Evolutionary conservation across 2,888 invertebrate genomes (phyloP).

Genomic region (Alloscopus bannaensis): DNA sequence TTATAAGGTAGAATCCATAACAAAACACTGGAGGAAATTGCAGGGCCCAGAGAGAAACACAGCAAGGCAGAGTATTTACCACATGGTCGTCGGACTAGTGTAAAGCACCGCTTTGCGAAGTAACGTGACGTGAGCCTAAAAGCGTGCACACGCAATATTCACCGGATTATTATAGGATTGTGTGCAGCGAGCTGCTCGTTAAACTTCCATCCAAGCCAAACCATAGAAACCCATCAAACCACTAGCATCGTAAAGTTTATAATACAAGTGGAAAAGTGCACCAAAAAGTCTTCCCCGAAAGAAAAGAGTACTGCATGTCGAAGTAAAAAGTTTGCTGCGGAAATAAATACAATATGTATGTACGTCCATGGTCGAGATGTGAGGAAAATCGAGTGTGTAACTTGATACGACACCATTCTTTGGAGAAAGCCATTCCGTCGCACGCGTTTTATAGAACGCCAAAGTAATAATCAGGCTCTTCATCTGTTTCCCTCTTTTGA

Average conservation of each 20-base stretch:
- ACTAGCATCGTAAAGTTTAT: slow-evolving; percentile 24
- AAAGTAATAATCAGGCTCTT: slow-evolving; percentile 64
- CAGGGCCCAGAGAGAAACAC: not conserved
- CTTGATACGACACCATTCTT: too few species aligned
- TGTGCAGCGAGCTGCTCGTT: too few species aligned
- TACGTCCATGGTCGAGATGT: too few species aligned
- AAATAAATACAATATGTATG: too few species aligned
- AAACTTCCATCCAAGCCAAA: too few species aligned
- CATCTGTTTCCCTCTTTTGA: slow-evolving; percentile 61
- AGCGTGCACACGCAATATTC: slow-evolving; percentile 40
- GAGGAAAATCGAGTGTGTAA: not conserved
- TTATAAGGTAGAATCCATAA: not conserved
- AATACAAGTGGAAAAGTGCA: slow-evolving; percentile 50
- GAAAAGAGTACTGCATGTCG: too few species aligned
- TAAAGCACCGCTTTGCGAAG: not conserved
- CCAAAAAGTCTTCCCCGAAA: too few species aligned
- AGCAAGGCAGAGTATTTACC: not conserved
- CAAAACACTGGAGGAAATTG: slow-evolving; percentile 1
- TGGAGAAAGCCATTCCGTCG: slow-evolving; percentile 1
- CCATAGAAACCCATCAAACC: not conserved
- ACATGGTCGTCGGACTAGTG: not conserved
- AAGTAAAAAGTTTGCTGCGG: too few species aligned
- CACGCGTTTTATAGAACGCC: too few species aligned
- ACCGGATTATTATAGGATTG: slow-evolving; percentile 49
- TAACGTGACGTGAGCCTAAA: slow-evolving; percentile 25